phyloP scores from a whole-genome alignment of 2,888 invertebrate genomes.

The Lithophane socia region DNA sequence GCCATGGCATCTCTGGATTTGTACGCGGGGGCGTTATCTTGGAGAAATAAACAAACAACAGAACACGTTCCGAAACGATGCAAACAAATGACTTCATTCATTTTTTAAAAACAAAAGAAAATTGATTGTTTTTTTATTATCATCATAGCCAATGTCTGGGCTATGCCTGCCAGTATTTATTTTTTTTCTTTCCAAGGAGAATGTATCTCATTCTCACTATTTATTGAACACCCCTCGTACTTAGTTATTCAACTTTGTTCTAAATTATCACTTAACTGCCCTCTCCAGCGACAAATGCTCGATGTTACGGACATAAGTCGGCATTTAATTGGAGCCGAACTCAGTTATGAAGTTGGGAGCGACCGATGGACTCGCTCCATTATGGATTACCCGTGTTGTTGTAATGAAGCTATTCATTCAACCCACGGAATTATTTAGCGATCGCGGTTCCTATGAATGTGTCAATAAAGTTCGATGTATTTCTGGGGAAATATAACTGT shows the following conservation, averaged over 20 bases:
- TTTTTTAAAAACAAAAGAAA: too few relatives aligned
- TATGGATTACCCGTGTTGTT: slow-evolving; percentile 79
- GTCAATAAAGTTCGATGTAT: slow-evolving; percentile 36
- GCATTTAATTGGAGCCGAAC: slow-evolving; percentile 81
- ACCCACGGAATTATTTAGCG: slow-evolving; percentile 66
- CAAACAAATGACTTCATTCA: too few relatives aligned
- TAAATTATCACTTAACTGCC: slow-evolving; percentile 35
- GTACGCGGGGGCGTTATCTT: too few relatives aligned
- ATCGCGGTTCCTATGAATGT: slow-evolving; percentile 51
- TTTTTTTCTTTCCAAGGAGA: too few relatives aligned
- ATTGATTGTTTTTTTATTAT: too few relatives aligned
- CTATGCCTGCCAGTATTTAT: too few relatives aligned
- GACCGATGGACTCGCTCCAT: slow-evolving; percentile 75
- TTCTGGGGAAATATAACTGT: slow-evolving; percentile 18
- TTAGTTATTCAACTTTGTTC: not conserved
- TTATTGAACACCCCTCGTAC: too few relatives aligned
- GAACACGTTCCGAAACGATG: too few relatives aligned
- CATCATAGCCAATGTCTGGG: too few relatives aligned
- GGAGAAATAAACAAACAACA: too few relatives aligned
- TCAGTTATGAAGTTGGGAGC: slow-evolving; percentile 76
- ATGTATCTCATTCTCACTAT: too few relatives aligned
- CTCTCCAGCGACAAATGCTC: slow-evolving; percentile 55
- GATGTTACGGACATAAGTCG: slow-evolving; percentile 72
- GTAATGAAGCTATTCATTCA: slow-evolving; percentile 87
- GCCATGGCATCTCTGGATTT: too few relatives aligned